Conservation (phyloP, 2,888 invertebrate species). For the Eucera pruinosa region DNA sequence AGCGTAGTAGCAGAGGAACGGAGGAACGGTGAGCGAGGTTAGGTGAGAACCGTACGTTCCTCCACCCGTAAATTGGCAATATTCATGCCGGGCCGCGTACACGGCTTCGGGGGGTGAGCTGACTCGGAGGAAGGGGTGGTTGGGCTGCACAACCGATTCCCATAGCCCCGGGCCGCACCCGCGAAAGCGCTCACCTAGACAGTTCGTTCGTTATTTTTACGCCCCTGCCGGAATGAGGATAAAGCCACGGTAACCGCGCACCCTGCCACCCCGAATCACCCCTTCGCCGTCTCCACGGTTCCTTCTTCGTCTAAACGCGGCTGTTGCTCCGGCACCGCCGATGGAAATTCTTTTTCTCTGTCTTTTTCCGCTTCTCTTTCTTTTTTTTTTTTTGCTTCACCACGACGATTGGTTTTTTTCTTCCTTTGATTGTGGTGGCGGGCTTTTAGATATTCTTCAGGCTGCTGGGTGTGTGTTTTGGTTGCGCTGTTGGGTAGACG, state of each 20-base stretch:
- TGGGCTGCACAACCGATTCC: conserved; percentile 65
- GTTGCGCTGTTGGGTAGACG: conserved; percentile 3
- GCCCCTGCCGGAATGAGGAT: conserved; percentile 62
- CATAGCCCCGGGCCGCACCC: conserved; percentile 62
- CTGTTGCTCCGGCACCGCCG: conserved; percentile 53
- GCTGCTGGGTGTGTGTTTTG: conserved; percentile 6
- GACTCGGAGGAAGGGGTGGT: conserved; percentile 47
- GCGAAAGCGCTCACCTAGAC: conserved; percentile 70
- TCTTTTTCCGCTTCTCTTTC: not conserved
- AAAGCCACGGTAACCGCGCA: conserved; percentile 65
- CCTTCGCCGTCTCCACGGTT: conserved; percentile 11
- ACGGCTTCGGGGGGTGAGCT: conserved; percentile 58
- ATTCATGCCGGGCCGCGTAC: conserved; percentile 77
- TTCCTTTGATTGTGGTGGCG: not conserved
- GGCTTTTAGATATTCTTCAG: conserved; percentile 1
- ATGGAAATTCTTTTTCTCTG: conserved; percentile 35
- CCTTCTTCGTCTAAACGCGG: conserved; percentile 47
- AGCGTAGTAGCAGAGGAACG: conserved; percentile 46
- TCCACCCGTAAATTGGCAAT: conserved; percentile 79
- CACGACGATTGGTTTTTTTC: conserved; percentile 36
- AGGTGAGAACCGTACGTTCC: conserved; percentile 78
- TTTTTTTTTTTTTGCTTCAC: not conserved
- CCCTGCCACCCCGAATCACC: conserved; percentile 19
- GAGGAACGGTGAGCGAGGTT: conserved; percentile 70
- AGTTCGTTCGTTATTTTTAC: conserved; percentile 73